Evolutionary conservation across 2,113 vertebrate genomes (phyloP).

Genomic region (Danio rerio): GRCz12tu NC_133200.1:13969501-13970000

Average conservation of each 20-base stretch:
- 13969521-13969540: constrained; percentile 56
- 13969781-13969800: not conserved
- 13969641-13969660: not conserved
- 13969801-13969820: not conserved
- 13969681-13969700: constrained; percentile 1
- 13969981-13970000: too few species aligned
- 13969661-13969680: constrained; percentile 13
- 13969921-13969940: too few species aligned
- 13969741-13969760: not conserved
- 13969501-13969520: constrained; percentile 76
- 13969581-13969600: constrained; percentile 25
- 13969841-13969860: too few species aligned
- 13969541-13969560: constrained; percentile 60
- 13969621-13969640: not conserved
- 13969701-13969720: constrained; percentile 42
- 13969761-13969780: not conserved
- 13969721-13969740: not conserved
- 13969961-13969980: too few species aligned
- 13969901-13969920: too few species aligned
- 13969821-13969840: not conserved
- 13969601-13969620: not conserved
- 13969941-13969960: too few species aligned
- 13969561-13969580: constrained; percentile 22
- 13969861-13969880: too few species aligned
- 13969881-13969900: too few species aligned